Evolutionary conservation across 2,888 invertebrate species (phyloP).

Genomic region (Drosophila pseudotakahashii): DNA sequence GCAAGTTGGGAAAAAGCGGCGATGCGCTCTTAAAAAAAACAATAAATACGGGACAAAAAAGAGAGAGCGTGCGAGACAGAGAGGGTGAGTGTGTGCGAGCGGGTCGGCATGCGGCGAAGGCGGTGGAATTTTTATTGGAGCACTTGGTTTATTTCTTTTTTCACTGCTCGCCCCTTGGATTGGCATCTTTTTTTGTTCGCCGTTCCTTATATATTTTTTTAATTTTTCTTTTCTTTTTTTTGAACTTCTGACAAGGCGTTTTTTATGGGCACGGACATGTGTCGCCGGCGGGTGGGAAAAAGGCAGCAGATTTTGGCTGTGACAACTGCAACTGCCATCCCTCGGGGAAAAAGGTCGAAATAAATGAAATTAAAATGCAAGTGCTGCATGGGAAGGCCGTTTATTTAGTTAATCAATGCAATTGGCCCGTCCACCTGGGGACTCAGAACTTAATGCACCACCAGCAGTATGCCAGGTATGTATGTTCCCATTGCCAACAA

Average conservation of each 20-base stretch:
- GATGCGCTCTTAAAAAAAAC: constrained; percentile 63
- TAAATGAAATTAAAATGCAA: constrained; percentile 66
- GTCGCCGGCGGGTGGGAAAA: constrained; percentile 34
- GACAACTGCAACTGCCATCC: constrained; percentile 60
- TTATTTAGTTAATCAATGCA: constrained; percentile 77
- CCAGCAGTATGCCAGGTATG: constrained; percentile 36
- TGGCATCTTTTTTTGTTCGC: constrained; percentile 62
- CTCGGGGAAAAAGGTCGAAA: constrained; percentile 57
- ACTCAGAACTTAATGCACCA: not conserved
- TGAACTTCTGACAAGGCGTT: constrained; percentile 32
- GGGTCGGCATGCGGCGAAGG: constrained; percentile 57
- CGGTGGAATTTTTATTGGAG: constrained; percentile 79
- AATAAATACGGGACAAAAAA: constrained; percentile 29
- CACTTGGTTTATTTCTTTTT: constrained; percentile 65
- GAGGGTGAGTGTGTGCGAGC: constrained; percentile 40
- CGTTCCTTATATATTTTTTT: constrained; percentile 18
- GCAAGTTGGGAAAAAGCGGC: constrained; percentile 54
- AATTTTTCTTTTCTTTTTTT: constrained; percentile 14
- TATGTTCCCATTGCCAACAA: not conserved
- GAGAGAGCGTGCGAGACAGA: constrained; percentile 30
- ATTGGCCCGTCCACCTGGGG: constrained; percentile 58
- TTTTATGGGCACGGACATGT: constrained; percentile 41
- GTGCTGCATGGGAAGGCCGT: constrained; percentile 44
- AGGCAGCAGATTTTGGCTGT: constrained; percentile 54
- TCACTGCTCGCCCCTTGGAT: constrained; percentile 64